Evolutionary conservation across 1,140 invertebrate species (phyloP), one percentile per base, ranked within the genome.

Genomic region (Cheumatopsyche charites): DNA sequence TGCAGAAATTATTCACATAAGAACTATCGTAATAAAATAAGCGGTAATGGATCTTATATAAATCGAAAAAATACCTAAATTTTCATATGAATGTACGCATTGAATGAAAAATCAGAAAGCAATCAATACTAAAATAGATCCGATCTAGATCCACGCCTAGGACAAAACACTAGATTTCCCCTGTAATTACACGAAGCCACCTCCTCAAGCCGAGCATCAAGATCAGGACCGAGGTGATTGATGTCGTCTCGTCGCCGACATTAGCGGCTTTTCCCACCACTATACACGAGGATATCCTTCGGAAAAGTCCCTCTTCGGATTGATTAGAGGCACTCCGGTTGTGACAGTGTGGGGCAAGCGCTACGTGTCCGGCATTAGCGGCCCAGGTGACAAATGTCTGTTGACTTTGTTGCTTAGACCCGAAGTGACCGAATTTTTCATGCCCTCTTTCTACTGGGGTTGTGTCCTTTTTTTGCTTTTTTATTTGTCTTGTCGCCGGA

Each of bases 371-470:
- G 19, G 62, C 29, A 63, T 63, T 63, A 63, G 62, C 17, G 62
- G 62, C 21, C 41, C 41, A 63, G 62, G 62, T 63, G 62, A 63
- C 62, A 63, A 63, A 63, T 63, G 62, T 43, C 62, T 42, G 62
- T 63, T 63, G 62, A 63, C 62, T 63, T 42, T 63, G 62, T 63
- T 63, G 62, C 62, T 42, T 42, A 58, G 26, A 36, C 23, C n/a
- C 41, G 29, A 42, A 62, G 29, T 41, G 41, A 6, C 3, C n/a
- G 29, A 41, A 63, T 63, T 63, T 63, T 63, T 63, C 62, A 63
- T 43, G 62, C 41, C 13, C 41, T 63, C 42, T 63, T 63, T 43
- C 29, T 3, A 3, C 3, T 4, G 29, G 29, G 3, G 29, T 36
- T 3, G 29, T 15, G 17, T 58, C 13, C 21, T 58, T 7, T 19